Evolutionary conservation across 1,140 invertebrate genomes (phyloP).

Genomic region (Ceratosolen fusciceps): DNA sequence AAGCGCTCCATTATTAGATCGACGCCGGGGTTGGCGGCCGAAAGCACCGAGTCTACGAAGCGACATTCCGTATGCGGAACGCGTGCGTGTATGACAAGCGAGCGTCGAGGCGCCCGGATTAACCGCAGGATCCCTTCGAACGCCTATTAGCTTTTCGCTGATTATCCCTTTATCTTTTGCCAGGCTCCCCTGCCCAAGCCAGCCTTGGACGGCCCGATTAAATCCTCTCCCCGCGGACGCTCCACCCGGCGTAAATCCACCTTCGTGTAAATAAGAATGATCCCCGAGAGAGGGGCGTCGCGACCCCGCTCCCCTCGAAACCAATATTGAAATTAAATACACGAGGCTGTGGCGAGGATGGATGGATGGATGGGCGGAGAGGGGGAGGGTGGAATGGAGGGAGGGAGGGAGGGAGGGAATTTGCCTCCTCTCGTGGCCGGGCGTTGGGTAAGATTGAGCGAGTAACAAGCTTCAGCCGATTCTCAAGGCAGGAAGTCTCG

Average conservation of each 20-base stretch:
- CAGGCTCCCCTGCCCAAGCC: neutral
- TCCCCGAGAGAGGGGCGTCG: neutral
- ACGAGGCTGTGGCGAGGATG: too few species aligned
- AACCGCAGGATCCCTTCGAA: constrained; percentile 52
- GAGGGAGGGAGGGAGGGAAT: neutral
- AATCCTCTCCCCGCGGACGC: neutral
- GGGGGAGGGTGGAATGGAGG: too few species aligned
- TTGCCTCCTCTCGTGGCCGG: too few species aligned
- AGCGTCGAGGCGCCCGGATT: constrained; percentile 30
- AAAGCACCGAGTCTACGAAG: constrained; percentile 19
- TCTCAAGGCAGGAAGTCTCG: neutral
- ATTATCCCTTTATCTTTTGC: neutral
- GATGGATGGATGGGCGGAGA: too few species aligned
- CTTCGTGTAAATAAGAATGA: constrained; percentile 4
- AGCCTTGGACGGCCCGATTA: neutral
- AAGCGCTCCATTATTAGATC: constrained; percentile 72
- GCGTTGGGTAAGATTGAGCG: too few species aligned
- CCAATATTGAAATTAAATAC: too few species aligned
- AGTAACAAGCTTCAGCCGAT: neutral
- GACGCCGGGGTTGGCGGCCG: constrained; percentile 56
- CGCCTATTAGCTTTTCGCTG: constrained; percentile 35
- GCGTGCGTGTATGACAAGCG: constrained; percentile 34
- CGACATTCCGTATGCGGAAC: constrained; percentile 45
- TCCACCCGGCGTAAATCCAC: neutral
- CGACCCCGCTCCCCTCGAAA: too few species aligned